A percentile compares a stretch with the other conserved stretches of the same genome.
Conservation (phyloP, 2,888 invertebrate species). For the Apamea crenata region DNA sequence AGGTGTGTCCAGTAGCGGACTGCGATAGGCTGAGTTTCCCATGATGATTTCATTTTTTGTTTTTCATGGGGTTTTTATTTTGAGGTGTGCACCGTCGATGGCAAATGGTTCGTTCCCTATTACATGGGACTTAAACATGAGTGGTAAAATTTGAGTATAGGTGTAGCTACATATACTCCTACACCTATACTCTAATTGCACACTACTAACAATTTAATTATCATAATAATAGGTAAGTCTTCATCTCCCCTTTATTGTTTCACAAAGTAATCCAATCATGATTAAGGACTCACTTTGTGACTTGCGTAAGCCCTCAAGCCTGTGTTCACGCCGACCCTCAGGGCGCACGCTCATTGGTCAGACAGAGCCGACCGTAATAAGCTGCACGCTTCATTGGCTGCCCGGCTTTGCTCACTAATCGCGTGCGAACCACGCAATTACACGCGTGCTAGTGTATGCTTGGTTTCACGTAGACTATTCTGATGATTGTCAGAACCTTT, state of each 20-base stretch:
- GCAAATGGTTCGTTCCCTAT: not conserved
- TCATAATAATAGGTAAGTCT: conserved; percentile 8
- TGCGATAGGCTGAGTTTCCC: not conserved
- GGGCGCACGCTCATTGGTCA: conserved; percentile 48
- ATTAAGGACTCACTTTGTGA: conserved; percentile 41
- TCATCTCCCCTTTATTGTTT: conserved; percentile 4
- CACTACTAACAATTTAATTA: not conserved
- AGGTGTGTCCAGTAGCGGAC: not conserved
- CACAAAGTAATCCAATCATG: conserved; percentile 45
- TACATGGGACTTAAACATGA: not conserved
- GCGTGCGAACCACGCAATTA: conserved; percentile 54
- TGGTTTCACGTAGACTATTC: conserved; percentile 46
- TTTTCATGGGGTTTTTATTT: not conserved
- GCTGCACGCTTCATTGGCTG: conserved; percentile 47
- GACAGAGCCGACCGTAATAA: conserved; percentile 33
- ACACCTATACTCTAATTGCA: too few species aligned
- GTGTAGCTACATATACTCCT: not conserved
- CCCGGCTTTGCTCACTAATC: conserved; percentile 52
- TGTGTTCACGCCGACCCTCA: conserved; percentile 37
- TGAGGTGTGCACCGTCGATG: not conserved
- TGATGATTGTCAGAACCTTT: conserved; percentile 22
- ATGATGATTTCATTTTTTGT: not conserved
- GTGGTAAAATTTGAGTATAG: not conserved
- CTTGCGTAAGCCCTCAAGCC: conserved; percentile 21
- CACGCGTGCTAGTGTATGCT: conserved; percentile 42